These are phyloP conservation scores for Meiosimyza platycephala DNA, from an alignment of 2,888 invertebrate genomes.

Conservation along the genomic window DNA sequence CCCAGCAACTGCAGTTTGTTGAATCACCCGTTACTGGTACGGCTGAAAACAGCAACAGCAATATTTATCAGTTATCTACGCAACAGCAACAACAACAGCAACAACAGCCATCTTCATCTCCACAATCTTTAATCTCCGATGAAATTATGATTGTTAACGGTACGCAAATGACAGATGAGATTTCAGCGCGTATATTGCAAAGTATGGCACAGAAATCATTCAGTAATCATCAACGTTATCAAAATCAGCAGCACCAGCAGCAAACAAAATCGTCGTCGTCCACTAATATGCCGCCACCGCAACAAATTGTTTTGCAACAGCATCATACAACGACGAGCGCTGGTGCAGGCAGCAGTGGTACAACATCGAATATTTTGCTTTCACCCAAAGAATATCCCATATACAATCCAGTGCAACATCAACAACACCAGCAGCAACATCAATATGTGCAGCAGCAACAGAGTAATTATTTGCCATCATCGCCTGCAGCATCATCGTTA, in stretches of 20 bases:
- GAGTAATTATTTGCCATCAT: conserved; percentile 38
- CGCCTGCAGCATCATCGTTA: conserved; percentile 50
- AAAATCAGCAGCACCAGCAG: conserved; percentile 51
- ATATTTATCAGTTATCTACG: conserved; percentile 46
- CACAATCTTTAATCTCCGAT: conserved; percentile 57
- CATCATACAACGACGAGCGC: conserved; percentile 1
- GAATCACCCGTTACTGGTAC: conserved; percentile 34
- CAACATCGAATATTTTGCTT: conserved; percentile 56
- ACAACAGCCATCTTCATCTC: conserved; percentile 44
- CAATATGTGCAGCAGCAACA: conserved; percentile 44
- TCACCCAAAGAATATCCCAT: conserved; percentile 57
- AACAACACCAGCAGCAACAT: conserved; percentile 44
- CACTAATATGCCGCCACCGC: conserved; percentile 47
- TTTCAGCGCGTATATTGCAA: conserved; percentile 66
- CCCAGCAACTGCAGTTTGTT: conserved; percentile 42
- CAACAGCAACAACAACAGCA: conserved; percentile 53
- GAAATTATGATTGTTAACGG: conserved; percentile 67
- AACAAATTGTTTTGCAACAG: conserved; percentile 42
- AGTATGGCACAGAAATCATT: conserved; percentile 67
- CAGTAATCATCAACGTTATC: conserved; percentile 55
- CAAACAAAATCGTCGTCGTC: conserved; percentile 40
- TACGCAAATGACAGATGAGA: conserved; percentile 66
- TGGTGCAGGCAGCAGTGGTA: neutral
- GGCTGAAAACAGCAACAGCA: conserved; percentile 46
- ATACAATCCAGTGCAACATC: conserved; percentile 49